Conservation (phyloP, 2,113 vertebrate genomes). For the Rattus rattus region DNA sequence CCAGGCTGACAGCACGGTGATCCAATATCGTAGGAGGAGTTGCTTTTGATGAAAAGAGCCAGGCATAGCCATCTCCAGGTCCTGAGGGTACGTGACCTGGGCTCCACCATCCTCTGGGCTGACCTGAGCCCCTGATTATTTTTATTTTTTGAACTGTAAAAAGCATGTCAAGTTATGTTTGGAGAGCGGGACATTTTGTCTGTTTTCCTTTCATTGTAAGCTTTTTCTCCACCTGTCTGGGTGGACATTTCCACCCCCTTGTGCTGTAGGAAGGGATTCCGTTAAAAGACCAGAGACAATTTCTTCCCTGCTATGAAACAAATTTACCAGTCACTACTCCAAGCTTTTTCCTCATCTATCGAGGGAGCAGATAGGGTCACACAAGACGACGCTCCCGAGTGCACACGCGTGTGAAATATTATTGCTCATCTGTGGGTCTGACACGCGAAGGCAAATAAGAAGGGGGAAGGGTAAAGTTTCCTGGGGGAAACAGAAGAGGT, state of each 20-base stretch:
- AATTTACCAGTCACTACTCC: neutral
- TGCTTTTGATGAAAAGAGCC: conserved; percentile 70
- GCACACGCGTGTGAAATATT: neutral
- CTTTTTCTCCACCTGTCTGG: neutral
- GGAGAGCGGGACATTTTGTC: neutral
- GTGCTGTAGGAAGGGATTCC: neutral
- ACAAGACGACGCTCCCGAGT: neutral
- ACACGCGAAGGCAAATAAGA: conserved; percentile 49
- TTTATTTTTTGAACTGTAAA: conserved; percentile 47
- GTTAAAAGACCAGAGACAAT: neutral
- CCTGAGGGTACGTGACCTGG: conserved; percentile 25
- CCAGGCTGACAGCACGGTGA: conserved; percentile 50
- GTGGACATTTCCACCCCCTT: neutral
- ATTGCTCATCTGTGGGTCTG: neutral
- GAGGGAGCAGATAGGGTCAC: neutral
- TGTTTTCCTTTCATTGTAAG: neutral
- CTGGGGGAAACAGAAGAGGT: conserved; percentile 33
- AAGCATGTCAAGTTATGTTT: conserved; percentile 19
- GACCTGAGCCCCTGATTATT: neutral
- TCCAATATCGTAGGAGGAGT: conserved; percentile 52
- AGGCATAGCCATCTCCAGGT: conserved; percentile 51
- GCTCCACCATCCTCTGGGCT: neutral
- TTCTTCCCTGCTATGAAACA: neutral
- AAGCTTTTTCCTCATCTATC: neutral
- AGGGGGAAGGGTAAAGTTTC: conserved; percentile 78